These are phyloP conservation scores for Vireo griseus DNA, from an alignment of 2,797 vertebrate species.

Conservation along the genomic window DNA sequence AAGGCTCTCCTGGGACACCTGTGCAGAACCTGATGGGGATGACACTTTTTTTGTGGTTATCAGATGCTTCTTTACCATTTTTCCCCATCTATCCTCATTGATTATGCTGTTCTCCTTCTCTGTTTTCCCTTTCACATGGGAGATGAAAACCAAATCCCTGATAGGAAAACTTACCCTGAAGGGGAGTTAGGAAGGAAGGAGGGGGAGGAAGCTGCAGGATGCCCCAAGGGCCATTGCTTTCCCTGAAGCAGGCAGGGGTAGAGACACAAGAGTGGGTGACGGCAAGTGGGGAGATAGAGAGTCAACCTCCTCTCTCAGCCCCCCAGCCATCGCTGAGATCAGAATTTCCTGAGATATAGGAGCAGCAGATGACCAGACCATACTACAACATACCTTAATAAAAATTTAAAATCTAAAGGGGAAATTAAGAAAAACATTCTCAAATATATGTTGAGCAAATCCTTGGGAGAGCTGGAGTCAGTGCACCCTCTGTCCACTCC, in stretches of 20 bases:
- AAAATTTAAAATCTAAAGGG: background rate
- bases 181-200: background rate
- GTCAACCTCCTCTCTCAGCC: rapidly evolving
- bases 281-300: background rate
- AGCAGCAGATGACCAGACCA: background rate
- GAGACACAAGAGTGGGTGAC: background rate
- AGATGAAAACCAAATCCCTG: background rate
- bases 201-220: background rate
- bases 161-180: rapidly evolving
- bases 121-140: rapidly evolving
- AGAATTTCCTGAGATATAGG: background rate
- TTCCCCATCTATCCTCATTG: background rate
- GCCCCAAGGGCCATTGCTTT: rapidly evolving
- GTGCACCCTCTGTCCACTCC: background rate
- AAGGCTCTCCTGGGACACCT: background rate
- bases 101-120: background rate
- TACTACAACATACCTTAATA: background rate
- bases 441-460: background rate
- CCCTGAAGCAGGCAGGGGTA: background rate
- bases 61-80: background rate
- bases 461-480: background rate
- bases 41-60: background rate
- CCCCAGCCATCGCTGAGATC: background rate
- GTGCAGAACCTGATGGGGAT: rapidly evolving
- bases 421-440: background rate